These are phyloP conservation scores for Crossocerus cetratus DNA, from an alignment of 2,888 invertebrate genomes.

Conservation along the genomic window DNA sequence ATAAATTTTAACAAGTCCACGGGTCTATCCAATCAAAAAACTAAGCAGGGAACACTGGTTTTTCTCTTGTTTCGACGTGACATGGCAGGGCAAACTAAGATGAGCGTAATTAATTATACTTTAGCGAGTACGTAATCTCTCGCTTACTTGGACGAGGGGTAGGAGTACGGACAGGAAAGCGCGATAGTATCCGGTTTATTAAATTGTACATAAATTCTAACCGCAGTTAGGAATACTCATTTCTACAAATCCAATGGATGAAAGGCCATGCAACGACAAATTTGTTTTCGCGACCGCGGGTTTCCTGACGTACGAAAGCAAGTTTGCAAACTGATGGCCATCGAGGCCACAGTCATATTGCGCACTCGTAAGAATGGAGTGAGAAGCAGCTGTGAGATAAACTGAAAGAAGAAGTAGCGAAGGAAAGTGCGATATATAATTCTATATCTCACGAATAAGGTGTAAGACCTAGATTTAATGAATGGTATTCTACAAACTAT, in stretches of 20 bases:
- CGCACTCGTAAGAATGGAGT: constrained; percentile 7
- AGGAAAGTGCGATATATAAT: constrained; percentile 22
- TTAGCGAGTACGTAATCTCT: constrained; percentile 39
- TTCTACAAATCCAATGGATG: constrained; percentile 35
- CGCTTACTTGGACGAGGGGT: constrained; percentile 6
- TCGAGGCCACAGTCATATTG: constrained; percentile 28
- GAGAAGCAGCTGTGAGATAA: constrained; percentile 21
- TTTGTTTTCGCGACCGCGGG: constrained; percentile 15
- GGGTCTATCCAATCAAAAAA: not conserved
- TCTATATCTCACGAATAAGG: constrained; percentile 30
- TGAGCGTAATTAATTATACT: constrained; percentile 43
- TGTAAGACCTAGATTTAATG: constrained; percentile 56
- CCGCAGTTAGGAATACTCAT: constrained; percentile 33
- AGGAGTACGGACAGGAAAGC: not conserved
- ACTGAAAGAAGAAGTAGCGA: not conserved
- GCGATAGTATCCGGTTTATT: constrained; percentile 30
- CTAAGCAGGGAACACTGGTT: too few relatives aligned
- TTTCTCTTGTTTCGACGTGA: constrained; percentile 36
- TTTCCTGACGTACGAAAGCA: constrained; percentile 1
- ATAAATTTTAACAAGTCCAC: constrained; percentile 73
- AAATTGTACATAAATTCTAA: constrained; percentile 55
- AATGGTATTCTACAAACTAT: constrained; percentile 85
- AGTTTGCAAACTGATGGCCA: constrained; percentile 19
- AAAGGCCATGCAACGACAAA: constrained; percentile 11
- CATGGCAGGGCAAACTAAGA: constrained; percentile 56